Evolutionary conservation across 2,113 vertebrate genomes (phyloP).

Genomic region (Pavo muticus): DNA sequence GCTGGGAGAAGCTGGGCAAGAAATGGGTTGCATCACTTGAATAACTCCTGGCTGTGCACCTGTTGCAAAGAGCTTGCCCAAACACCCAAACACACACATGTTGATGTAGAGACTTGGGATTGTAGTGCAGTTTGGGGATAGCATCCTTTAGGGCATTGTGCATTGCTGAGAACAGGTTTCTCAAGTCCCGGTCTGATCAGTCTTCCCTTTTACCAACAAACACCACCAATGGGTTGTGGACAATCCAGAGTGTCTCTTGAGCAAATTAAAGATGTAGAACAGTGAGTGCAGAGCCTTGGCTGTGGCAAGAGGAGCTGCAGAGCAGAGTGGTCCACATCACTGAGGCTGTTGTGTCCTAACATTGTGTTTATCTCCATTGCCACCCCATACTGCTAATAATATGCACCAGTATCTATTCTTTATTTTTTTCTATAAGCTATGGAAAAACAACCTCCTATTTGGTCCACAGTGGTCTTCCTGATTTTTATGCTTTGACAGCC

Average conservation of each 20-base stretch:
- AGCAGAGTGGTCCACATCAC: not conserved
- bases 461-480: not conserved
- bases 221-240: not conserved
- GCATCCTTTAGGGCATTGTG: not conserved
- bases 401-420: not conserved
- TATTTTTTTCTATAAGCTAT: not conserved
- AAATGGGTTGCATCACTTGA: not conserved
- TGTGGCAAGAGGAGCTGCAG: not conserved
- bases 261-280: not conserved
- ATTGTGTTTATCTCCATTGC: not conserved
- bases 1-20: not conserved
- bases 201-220: not conserved
- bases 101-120: not conserved
- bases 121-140: not conserved
- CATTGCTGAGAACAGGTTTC: not conserved
- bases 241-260: not conserved
- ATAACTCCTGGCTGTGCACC: not conserved
- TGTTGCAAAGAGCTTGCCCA: not conserved
- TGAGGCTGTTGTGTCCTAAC: not conserved
- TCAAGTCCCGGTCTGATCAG: not conserved
- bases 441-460: not conserved
- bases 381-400: not conserved
- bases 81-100: rapidly evolving
- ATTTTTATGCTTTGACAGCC: not conserved
- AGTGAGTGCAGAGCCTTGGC: not conserved